These are phyloP conservation scores for Tinea trinotella DNA, from an alignment of 2,888 invertebrate genomes.

Conservation along the genomic window DNA sequence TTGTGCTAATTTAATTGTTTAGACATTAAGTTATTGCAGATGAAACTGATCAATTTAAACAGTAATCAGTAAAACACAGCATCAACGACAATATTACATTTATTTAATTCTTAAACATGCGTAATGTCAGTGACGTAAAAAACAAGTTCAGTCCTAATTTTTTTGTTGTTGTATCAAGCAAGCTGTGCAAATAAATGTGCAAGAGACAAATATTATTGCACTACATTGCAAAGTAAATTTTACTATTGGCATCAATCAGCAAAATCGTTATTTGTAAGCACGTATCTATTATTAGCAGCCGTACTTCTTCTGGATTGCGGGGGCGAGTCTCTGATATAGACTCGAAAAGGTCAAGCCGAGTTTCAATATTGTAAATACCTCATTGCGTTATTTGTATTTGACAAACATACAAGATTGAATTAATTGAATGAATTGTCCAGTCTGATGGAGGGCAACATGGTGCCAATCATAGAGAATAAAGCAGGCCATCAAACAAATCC, in stretches of 20 bases:
- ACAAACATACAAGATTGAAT: not conserved
- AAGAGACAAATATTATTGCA: not conserved
- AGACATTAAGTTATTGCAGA: too few species aligned
- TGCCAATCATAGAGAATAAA: constrained; percentile 14
- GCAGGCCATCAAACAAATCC: constrained; percentile 17
- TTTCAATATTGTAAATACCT: not conserved
- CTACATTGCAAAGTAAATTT: not conserved
- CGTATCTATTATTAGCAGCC: not conserved
- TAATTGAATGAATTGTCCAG: constrained; percentile 8
- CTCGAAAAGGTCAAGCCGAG: constrained; percentile 12
- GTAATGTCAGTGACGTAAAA: not conserved
- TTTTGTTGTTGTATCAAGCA: not conserved
- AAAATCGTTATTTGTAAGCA: constrained; percentile 1
- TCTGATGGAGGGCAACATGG: not conserved
- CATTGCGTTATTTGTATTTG: not conserved
- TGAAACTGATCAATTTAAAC: too few species aligned
- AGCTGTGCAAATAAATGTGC: not conserved
- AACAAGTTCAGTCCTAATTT: not conserved
- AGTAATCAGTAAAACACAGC: too few species aligned
- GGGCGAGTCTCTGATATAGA: constrained; percentile 3
- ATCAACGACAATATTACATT: too few species aligned
- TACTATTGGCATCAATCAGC: constrained; percentile 4
- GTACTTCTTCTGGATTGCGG: constrained; percentile 7
- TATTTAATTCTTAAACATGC: too few species aligned
- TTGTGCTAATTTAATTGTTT: not conserved